phyloP scores from a whole-genome alignment of 2,113 vertebrate species.

The Opisthocomus hoazin region DNA sequence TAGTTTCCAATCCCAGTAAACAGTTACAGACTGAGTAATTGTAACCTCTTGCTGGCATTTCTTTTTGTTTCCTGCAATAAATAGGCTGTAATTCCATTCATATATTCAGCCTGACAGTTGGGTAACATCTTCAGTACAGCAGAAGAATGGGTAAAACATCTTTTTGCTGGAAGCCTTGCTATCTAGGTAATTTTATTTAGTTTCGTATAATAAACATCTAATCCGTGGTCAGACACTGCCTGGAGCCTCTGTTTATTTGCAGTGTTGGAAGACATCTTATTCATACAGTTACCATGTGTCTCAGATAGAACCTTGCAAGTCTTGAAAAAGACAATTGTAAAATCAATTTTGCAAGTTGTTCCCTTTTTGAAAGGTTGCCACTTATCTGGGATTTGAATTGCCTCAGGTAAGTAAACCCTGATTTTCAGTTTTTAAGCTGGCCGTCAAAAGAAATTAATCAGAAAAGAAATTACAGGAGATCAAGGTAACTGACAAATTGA shows the following conservation, averaged over 20 bases:
- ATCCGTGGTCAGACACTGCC: not conserved
- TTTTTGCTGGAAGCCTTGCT: slow-evolving; percentile 14
- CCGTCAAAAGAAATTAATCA: not conserved
- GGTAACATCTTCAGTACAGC: not conserved
- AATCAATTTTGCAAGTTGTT: not conserved
- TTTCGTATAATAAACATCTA: slow-evolving; percentile 5
- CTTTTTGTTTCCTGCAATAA: not conserved
- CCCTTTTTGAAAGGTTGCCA: not conserved
- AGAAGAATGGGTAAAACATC: not conserved
- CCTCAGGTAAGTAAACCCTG: not conserved
- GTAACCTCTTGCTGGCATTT: not conserved
- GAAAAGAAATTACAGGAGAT: not conserved
- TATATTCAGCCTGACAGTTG: not conserved
- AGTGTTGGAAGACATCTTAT: not conserved
- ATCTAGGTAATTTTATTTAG: slow-evolving; percentile 36
- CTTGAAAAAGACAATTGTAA: not conserved
- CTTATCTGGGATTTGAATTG: not conserved
- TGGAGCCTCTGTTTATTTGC: slow-evolving; percentile 7
- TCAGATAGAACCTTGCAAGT: not conserved
- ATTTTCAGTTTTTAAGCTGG: not conserved
- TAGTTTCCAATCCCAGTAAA: not conserved
- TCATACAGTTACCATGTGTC: not conserved
- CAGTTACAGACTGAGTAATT: not conserved
- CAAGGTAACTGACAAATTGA: not conserved
- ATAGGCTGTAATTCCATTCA: not conserved